phyloP scores from a whole-genome alignment of 2,888 invertebrate species.

The Ecdyonurus torrentis region DNA sequence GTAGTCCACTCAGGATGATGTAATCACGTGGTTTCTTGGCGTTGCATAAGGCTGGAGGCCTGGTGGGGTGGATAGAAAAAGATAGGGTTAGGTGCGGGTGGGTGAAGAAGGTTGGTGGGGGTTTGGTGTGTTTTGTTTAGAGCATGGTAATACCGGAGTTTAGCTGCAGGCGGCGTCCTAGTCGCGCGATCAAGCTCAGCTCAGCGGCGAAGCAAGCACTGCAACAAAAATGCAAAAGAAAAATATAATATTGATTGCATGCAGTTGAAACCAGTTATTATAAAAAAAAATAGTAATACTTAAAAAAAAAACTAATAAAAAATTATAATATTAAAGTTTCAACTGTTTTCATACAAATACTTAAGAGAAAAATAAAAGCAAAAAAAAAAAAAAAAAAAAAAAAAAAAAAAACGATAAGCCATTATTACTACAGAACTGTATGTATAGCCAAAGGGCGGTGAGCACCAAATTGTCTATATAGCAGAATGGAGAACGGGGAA shows the following conservation, averaged over 20 bases:
- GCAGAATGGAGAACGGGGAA: too few relatives aligned
- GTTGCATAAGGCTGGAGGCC: neutral
- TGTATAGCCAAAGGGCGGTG: too few relatives aligned
- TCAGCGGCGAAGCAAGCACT: neutral
- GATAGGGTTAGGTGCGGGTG: neutral
- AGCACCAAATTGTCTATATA: too few relatives aligned
- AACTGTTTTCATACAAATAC: too few relatives aligned
- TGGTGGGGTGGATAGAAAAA: neutral
- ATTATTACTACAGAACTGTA: too few relatives aligned
- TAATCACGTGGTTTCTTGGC: neutral
- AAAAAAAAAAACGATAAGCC: too few relatives aligned
- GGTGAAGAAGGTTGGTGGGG: neutral
- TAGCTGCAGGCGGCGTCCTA: neutral
- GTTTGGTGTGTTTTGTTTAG: neutral
- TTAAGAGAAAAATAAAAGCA: too few relatives aligned
- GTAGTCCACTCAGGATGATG: neutral
- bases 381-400: too few relatives aligned
- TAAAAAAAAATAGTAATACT: too few relatives aligned
- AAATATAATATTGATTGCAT: neutral
- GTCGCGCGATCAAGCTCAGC: neutral
- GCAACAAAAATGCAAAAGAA: neutral
- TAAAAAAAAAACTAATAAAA: too few relatives aligned
- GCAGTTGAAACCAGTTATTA: neutral
- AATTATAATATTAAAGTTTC: too few relatives aligned
- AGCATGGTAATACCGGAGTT: neutral